Base-by-base conservation (phyloP, 2,888 invertebrate genomes). In the Augochlorella aurata region DNA sequence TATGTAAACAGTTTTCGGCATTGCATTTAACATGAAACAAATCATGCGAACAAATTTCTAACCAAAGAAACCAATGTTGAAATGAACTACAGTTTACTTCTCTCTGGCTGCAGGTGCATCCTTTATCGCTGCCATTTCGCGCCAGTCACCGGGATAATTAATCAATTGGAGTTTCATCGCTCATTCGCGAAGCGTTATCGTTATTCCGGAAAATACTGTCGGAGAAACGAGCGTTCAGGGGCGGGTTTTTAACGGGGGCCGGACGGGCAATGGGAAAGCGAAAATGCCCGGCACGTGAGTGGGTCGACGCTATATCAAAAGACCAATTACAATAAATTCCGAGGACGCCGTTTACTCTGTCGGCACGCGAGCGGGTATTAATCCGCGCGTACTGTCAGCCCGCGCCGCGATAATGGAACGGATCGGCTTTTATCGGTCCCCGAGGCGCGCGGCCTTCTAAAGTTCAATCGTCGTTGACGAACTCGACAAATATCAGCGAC, bases 241-340 rank as follows among this genome's bases (percentile, higher is more conserved):
- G 29, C 29, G 38, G 29, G 38, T 63, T 63, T 38, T 38, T 14
- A 14, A 16, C 9, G 16, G 65, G 45, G 21, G 88, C 50, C 14
- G 58, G 16, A 8, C 8, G 0, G 8, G 58, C 14, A 29, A 24
- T 0, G 58, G 58, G 58, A 58, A 24, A 24, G 58, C 24, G 82
- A 78, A 87, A 85, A 84, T 83, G 79, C 79, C 79, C 77, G 87
- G 86, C 87, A 84, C 79, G 87, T 83, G 86, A 89, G 83, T 81
- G 83, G 83, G 77, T 82, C 79, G 82, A 72, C 85, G 86, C 84
- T 90, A 85, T 89, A 91, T 90, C 89, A 87, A 90, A 90, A 89
- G 90, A 90, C 87, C 89, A 90, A 90, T 90, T 91, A 90, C 89
- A 89, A 90, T 91, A 91, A 91, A 91, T 91, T 91, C 85, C 79